Conservation (phyloP, 2,888 invertebrate genomes). For the Cheilosia urbana region DNA sequence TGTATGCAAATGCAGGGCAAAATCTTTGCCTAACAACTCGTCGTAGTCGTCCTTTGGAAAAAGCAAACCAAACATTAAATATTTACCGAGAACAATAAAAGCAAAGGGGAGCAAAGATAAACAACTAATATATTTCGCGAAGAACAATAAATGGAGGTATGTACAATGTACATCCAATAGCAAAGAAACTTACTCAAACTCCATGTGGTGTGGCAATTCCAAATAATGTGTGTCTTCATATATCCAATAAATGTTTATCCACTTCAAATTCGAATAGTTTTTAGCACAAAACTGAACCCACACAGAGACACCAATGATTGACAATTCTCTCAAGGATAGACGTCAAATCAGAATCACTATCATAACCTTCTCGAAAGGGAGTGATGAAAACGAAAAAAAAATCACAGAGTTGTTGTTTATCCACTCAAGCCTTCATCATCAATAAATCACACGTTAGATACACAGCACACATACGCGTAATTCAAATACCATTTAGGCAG, state of each 20-base stretch:
- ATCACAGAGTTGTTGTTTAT: conserved; percentile 45
- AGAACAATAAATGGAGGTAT: neutral
- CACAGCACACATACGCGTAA: conserved; percentile 36
- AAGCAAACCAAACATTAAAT: conserved; percentile 29
- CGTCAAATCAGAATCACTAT: conserved; percentile 36
- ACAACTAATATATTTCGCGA: neutral
- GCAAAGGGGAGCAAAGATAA: conserved; percentile 8
- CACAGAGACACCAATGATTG: conserved; percentile 7
- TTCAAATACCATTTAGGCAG: conserved; percentile 55
- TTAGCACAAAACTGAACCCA: neutral
- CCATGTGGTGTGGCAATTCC: neutral
- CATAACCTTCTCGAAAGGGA: conserved; percentile 14
- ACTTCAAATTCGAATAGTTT: conserved; percentile 48
- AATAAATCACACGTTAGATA: conserved; percentile 61
- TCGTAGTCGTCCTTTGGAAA: conserved; percentile 6
- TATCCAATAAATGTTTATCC: conserved; percentile 48
- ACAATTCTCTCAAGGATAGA: conserved; percentile 14
- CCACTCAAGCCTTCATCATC: conserved; percentile 52
- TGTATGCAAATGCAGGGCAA: conserved; percentile 23
- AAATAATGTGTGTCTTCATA: conserved; percentile 16
- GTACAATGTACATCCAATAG: neutral
- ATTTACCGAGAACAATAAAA: conserved; percentile 28
- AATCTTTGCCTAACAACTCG: conserved; percentile 16
- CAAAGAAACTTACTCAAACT: conserved; percentile 28
- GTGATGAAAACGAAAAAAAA: conserved; percentile 10